Evolutionary conservation across 1,140 invertebrate genomes (phyloP).

Genomic region (Hestina assimilis): DNA sequence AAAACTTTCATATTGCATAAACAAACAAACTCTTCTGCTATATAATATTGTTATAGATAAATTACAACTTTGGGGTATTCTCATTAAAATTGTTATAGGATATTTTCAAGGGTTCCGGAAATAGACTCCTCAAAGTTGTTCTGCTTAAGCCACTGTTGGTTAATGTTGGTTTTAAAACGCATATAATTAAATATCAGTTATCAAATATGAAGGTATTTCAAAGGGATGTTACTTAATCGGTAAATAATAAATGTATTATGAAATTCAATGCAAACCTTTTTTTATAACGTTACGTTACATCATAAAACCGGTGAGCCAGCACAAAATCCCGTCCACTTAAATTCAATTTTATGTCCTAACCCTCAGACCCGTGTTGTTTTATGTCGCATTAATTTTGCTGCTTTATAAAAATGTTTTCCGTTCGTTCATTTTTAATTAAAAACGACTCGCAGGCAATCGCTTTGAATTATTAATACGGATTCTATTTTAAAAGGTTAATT

Average conservation of each 20-base stretch:
- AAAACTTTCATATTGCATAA: no score
- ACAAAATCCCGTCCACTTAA: not conserved
- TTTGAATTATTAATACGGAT: conserved; percentile 1
- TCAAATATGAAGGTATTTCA: not conserved
- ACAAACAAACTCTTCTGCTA: no score
- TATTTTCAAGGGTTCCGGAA: no score
- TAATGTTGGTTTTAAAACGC: not conserved
- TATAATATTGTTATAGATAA: no score
- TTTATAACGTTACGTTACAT: conserved; percentile 14
- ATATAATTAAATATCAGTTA: not conserved
- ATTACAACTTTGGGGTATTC: no score
- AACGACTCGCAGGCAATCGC: not conserved
- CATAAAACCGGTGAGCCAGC: conserved; percentile 12
- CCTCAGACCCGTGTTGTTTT: conserved; percentile 13
- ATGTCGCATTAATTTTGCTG: conserved; percentile 7
- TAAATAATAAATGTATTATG: not conserved
- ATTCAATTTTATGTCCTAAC: conserved; percentile 22
- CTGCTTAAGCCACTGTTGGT: no score
- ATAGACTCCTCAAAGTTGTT: no score
- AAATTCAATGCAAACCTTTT: not conserved
- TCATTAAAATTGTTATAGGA: no score
- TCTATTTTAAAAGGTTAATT: not conserved
- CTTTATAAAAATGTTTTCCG: conserved; percentile 5
- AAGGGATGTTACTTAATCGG: not conserved
- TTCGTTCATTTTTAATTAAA: conserved; percentile 18